These are phyloP conservation scores for Brachypalpus laphriformis DNA, from an alignment of 2,888 invertebrate species.

Conservation along the genomic window DNA sequence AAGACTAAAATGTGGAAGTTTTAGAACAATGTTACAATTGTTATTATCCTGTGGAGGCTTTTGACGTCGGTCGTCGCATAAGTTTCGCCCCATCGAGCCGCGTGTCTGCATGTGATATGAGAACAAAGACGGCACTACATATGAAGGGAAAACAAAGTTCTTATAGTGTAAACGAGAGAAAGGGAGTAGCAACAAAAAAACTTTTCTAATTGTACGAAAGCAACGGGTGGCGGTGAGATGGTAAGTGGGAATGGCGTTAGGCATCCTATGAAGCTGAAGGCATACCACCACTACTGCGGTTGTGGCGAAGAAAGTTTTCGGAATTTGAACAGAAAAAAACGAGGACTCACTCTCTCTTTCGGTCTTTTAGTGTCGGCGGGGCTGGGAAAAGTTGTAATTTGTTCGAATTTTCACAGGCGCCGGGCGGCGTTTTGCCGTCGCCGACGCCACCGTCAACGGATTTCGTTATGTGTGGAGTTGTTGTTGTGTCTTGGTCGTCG, in stretches of 20 bases:
- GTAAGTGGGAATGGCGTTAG: slow-evolving; percentile 5
- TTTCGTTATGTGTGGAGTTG: not conserved
- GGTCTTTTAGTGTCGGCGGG: not conserved
- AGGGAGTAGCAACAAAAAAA: not conserved
- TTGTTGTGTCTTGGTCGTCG: slow-evolving; percentile 41
- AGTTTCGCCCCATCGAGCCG: slow-evolving; percentile 32
- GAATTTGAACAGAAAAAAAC: slow-evolving; percentile 43
- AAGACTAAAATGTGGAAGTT: slow-evolving; percentile 34
- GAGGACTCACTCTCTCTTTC: not conserved
- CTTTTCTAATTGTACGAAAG: slow-evolving; percentile 69
- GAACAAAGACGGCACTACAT: slow-evolving; percentile 20
- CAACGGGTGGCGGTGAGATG: slow-evolving; percentile 52
- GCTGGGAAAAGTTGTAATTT: slow-evolving; percentile 69
- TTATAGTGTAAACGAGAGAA: not conserved
- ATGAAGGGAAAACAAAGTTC: slow-evolving; percentile 24
- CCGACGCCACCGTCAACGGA: slow-evolving; percentile 2
- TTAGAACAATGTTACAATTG: slow-evolving; percentile 63
- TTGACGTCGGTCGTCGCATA: slow-evolving; percentile 62
- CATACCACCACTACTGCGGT: slow-evolving; percentile 61
- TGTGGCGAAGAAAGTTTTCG: slow-evolving; percentile 64
- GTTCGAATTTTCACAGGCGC: slow-evolving; percentile 59
- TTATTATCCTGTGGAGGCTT: slow-evolving; percentile 70
- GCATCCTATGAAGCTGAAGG: too few species aligned
- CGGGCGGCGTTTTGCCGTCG: slow-evolving; percentile 50
- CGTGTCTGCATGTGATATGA: slow-evolving; percentile 55